Conservation (phyloP, 2,797 vertebrate species). For the Chloroceryle amazona region DNA sequence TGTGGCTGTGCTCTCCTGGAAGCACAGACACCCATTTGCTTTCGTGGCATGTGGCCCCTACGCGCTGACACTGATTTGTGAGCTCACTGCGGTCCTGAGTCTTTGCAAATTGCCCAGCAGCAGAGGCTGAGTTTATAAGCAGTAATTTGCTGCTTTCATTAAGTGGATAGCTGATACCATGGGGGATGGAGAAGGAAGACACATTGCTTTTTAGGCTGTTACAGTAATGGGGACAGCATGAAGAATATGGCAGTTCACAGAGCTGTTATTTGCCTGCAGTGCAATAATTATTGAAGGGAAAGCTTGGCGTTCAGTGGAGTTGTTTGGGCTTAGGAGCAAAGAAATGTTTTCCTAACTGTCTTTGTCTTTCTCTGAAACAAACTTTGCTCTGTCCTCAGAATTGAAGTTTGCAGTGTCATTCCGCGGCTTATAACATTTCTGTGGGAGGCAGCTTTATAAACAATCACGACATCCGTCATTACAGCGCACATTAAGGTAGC, state of each 20-base stretch:
- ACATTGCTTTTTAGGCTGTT: neutral
- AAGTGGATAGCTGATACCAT: neutral
- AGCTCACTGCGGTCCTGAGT: neutral
- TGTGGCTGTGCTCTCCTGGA: neutral
- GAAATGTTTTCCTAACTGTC: neutral
- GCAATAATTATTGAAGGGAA: neutral
- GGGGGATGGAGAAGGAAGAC: neutral
- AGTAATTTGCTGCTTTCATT: neutral
- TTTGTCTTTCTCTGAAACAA: neutral
- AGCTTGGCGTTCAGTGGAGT: neutral
- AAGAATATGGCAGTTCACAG: neutral
- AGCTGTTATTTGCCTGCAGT: neutral
- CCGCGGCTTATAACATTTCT: neutral
- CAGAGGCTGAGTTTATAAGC: neutral
- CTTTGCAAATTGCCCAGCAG: neutral
- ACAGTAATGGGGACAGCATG: neutral
- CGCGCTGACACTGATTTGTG: neutral
- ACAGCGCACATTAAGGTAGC: neutral
- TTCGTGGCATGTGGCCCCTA: neutral
- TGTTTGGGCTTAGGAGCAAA: neutral
- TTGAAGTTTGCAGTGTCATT: neutral
- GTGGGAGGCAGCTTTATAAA: neutral
- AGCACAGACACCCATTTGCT: neutral
- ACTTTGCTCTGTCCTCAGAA: neutral
- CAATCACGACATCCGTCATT: fast-evolving